Conservation (phyloP, 2,113 vertebrate genomes). For the Oreotrochilus melanogaster region DNA sequence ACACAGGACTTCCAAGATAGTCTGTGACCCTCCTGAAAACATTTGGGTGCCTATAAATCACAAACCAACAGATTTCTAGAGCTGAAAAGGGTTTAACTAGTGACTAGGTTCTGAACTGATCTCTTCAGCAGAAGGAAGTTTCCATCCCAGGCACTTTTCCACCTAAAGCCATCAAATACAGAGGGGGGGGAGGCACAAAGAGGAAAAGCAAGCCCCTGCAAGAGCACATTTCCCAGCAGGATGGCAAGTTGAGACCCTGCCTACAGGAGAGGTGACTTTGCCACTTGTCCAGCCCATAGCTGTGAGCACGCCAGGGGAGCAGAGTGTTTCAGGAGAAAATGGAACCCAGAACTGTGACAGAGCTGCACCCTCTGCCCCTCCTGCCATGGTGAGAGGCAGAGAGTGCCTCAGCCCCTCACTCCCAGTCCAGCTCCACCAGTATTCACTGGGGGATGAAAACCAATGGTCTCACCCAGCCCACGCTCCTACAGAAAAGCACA, state of each 20-base stretch:
- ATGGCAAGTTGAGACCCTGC: neutral
- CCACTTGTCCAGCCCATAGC: neutral
- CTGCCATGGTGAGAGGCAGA: neutral
- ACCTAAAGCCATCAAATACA: neutral
- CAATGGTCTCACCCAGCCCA: neutral
- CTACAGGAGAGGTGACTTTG: neutral
- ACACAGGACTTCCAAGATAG: neutral
- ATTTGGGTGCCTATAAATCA: neutral
- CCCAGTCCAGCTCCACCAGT: accelerated
- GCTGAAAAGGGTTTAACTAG: neutral
- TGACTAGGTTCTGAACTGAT: neutral
- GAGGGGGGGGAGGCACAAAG: neutral
- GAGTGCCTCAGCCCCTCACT: neutral
- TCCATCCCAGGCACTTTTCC: neutral
- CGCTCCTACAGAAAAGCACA: neutral
- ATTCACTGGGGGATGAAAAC: neutral
- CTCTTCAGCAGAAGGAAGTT: neutral
- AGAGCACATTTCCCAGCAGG: neutral
- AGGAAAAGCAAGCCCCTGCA: neutral
- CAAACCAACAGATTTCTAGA: neutral
- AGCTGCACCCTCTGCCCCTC: neutral
- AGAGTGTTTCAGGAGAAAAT: neutral
- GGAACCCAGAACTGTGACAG: neutral
- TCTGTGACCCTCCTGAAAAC: neutral
- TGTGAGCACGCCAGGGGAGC: neutral